Base-by-base conservation (phyloP, 2,888 invertebrate genomes). In the Drosophila mimica region DNA sequence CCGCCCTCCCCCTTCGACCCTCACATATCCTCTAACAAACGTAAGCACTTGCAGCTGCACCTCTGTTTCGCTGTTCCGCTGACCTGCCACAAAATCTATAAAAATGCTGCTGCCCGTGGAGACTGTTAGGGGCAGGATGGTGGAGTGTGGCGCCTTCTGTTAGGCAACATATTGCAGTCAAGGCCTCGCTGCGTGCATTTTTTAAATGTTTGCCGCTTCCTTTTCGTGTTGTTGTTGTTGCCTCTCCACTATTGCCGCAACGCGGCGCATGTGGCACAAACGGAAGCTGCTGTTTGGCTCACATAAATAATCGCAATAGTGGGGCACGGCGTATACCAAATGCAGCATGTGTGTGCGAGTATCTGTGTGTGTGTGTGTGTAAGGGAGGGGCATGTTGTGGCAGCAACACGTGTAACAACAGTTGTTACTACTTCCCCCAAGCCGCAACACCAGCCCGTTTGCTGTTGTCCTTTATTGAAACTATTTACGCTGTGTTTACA, bases 261-360 rank as follows among this genome's bases (percentile, higher is more conserved):
- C 88, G 62, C 70, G 72, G 80, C 74, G 88, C 90, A 90, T 86
- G 88, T 90, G 90, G 89, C 90, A 90, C 90, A 87, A 87, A 69
- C 87, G 87, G 87, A 88, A 88, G 85, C 91, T 87, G 76, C 79
- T 88, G 89, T 90, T 90, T 90, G 89, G 79, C 90, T 86, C 89
- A 82, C 85, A 89, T 84, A 89, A 90, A 87, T 90, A 87, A 87
- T 87, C 90, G 90, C 89, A 90, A 90, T 88, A 56, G 71, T 73
- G 67, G 74, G 54, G 52, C 25, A 56, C 28, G 48, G 61, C 40
- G 30, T 56, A 61, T 66, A 70, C 69, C 54, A 73, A 68, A 72
- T 76, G 78, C 38, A 67, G 54, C 31, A 52, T 33, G 28, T 38
- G 64, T 53, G 30, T 28, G 6, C 9, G 31, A 20, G 36, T 28